These are phyloP conservation scores for Craseonycteris thonglongyai DNA, from an alignment of 2,113 vertebrate species.

Conservation along the genomic window DNA sequence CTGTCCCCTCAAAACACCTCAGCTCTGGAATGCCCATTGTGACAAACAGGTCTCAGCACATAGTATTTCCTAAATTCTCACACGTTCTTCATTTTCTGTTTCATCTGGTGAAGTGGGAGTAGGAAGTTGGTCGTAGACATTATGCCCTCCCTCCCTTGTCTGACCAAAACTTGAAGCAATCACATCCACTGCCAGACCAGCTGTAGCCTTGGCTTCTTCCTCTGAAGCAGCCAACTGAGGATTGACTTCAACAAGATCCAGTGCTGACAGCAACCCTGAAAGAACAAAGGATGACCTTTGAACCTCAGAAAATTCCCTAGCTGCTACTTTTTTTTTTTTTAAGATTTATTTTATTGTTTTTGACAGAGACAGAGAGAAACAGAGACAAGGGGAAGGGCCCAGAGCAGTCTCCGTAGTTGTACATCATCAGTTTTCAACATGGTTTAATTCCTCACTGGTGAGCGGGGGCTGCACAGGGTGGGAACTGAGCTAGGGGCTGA, in stretches of 20 bases:
- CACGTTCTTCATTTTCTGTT: slow-evolving; percentile 77
- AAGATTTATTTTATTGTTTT: no score
- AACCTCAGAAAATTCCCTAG: neutral
- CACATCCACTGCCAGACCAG: slow-evolving; percentile 89
- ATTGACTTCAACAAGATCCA: slow-evolving; percentile 98
- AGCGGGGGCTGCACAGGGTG: no score
- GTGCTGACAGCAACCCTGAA: slow-evolving; percentile 91
- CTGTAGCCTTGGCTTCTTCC: slow-evolving; percentile 89
- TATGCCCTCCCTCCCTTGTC: slow-evolving; percentile 89
- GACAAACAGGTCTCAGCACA: neutral
- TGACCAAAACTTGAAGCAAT: slow-evolving; percentile 93
- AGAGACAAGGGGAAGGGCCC: no score
- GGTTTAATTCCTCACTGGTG: no score
- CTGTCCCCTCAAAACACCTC: slow-evolving; percentile 41
- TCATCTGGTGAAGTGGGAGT: slow-evolving; percentile 86
- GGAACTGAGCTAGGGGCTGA: no score
- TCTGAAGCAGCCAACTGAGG: slow-evolving; percentile 84
- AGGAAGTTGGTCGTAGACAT: slow-evolving; percentile 82
- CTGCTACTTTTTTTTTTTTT: no score
- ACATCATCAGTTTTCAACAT: no score
- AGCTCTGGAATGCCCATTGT: slow-evolving; percentile 61
- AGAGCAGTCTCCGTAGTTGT: no score
- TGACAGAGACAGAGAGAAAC: no score
- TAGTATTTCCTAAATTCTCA: slow-evolving; percentile 77
- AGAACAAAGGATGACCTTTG: neutral